These are phyloP conservation scores for Monopterus albus DNA, from an alignment of 2,113 vertebrate species.

Conservation along the genomic window DNA sequence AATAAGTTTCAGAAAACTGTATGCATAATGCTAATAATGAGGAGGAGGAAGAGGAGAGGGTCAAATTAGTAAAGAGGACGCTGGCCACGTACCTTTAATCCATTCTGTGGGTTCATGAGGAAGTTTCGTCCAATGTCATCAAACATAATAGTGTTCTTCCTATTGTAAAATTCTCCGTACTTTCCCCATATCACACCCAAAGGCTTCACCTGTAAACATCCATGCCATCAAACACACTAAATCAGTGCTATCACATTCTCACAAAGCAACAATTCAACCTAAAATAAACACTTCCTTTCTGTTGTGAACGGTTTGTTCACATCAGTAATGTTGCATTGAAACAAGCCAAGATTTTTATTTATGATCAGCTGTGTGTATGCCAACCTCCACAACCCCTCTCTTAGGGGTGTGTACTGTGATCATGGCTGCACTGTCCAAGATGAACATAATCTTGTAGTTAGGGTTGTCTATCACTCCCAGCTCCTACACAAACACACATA, in stretches of 20 bases:
- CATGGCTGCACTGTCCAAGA: slow-evolving; percentile 99
- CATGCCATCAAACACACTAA: slow-evolving; percentile 1
- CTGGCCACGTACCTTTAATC: slow-evolving; percentile 89
- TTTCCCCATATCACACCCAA: slow-evolving; percentile 99
- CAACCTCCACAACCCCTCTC: slow-evolving; percentile 95
- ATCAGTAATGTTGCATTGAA: slow-evolving; percentile 6
- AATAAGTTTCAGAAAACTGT: background rate
- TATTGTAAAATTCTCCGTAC: slow-evolving; percentile 95
- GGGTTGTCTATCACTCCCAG: slow-evolving; percentile 95
- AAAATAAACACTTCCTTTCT: background rate
- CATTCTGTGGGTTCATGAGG: slow-evolving; percentile 99
- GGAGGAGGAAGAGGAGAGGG: background rate
- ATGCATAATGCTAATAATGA: background rate
- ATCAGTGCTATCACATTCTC: background rate
- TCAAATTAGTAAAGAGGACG: background rate
- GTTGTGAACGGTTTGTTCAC: background rate
- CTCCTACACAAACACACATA: slow-evolving; percentile 84
- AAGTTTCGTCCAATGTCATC: slow-evolving; percentile 99
- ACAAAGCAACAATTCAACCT: background rate
- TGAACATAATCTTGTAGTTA: slow-evolving; percentile 98
- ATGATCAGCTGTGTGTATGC: slow-evolving; percentile 65
- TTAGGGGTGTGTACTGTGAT: slow-evolving; percentile 98
- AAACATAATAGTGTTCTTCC: slow-evolving; percentile 99
- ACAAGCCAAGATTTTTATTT: background rate
- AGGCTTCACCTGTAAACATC: slow-evolving; percentile 90